Conservation (phyloP, 2,797 vertebrate genomes). For the Intellagama lesueurii region DNA sequence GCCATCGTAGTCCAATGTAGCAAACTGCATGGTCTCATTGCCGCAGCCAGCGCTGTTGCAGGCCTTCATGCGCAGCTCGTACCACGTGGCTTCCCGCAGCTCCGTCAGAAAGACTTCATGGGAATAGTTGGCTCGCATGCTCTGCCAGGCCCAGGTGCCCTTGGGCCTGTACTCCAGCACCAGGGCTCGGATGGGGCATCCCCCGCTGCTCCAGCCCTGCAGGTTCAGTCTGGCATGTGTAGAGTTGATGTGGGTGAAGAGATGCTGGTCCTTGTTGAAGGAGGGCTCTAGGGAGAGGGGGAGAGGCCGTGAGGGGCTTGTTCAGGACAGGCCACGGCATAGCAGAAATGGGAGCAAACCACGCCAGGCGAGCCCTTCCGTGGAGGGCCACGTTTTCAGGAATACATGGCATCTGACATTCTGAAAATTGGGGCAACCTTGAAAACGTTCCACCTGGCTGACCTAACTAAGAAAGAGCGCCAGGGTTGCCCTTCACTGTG, state of each 20-base stretch:
- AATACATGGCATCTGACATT: neutral
- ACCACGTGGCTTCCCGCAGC: conserved; percentile 97
- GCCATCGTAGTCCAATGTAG: conserved; percentile 95
- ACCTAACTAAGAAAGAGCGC: neutral
- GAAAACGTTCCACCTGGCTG: neutral
- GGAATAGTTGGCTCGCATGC: conserved; percentile 90
- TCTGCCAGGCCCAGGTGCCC: conserved; percentile 96
- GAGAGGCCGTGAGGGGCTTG: neutral
- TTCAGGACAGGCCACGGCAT: neutral
- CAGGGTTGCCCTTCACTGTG: too few species aligned
- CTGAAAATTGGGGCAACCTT: neutral
- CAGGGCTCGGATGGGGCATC: conserved; percentile 93
- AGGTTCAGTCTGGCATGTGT: conserved; percentile 95
- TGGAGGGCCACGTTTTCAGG: too few species aligned
- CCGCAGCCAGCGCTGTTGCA: conserved; percentile 99
- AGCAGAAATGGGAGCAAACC: too few species aligned
- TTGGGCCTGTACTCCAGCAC: conserved; percentile 95
- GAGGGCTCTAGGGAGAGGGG: conserved; percentile 83
- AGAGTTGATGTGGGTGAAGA: conserved; percentile 98
- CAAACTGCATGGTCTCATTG: conserved; percentile 94
- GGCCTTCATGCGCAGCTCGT: conserved; percentile 96
- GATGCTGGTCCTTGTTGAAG: conserved; percentile 97
- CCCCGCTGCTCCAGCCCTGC: conserved; percentile 96
- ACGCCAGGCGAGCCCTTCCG: too few species aligned
- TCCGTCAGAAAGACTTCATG: conserved; percentile 93